These are phyloP conservation scores for Odontomyia ornata DNA, from an alignment of 2,888 invertebrate genomes.

Conservation along the genomic window DNA sequence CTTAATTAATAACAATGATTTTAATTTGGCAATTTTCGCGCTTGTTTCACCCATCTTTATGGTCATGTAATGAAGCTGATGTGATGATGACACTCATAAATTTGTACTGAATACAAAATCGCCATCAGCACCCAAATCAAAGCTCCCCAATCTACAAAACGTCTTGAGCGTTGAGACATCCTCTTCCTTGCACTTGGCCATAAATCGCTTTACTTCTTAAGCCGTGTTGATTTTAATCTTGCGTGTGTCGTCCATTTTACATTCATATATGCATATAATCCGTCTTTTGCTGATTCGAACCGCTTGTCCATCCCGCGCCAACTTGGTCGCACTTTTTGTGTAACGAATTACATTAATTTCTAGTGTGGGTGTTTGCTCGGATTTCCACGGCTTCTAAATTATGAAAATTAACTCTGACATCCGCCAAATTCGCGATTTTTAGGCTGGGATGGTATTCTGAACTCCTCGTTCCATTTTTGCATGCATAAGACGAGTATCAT, in stretches of 20 bases:
- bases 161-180: background rate
- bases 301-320: constrained; percentile 7
- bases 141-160: background rate
- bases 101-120: background rate
- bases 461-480: too few species aligned
- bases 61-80: background rate
- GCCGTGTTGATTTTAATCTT: constrained; percentile 17
- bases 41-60: too few species aligned
- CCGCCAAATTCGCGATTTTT: constrained; percentile 4
- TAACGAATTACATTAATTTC: background rate
- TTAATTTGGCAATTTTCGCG: too few species aligned
- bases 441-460: too few species aligned
- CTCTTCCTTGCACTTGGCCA: background rate
- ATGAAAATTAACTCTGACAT: constrained; percentile 18
- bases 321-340: background rate
- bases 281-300: background rate
- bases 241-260: background rate
- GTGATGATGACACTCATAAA: background rate
- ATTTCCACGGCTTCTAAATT: constrained; percentile 14
- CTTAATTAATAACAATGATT: too few species aligned
- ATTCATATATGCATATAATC: background rate
- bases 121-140: background rate
- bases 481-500: too few species aligned
- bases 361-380: background rate
- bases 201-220: background rate